Conservation (phyloP, 2,797 vertebrate species). For the Sebastes steindachneri region DNA sequence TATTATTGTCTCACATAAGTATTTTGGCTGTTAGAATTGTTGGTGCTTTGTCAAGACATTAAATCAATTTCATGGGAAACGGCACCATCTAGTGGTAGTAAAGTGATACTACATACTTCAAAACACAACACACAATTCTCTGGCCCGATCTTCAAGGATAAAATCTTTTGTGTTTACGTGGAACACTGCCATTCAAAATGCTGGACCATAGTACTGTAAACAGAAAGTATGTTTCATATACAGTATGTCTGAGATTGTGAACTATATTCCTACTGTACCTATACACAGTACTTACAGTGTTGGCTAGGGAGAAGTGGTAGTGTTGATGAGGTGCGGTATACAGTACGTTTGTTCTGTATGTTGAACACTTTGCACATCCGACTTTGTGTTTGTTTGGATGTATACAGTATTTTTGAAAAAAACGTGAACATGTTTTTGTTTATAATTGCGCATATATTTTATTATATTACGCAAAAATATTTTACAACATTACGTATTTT, state of each 20-base stretch:
- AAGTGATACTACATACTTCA: neutral
- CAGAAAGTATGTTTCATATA: neutral
- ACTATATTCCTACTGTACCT: neutral
- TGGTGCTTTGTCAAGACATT: neutral
- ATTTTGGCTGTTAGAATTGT: neutral
- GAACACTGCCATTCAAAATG: neutral
- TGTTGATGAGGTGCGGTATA: neutral
- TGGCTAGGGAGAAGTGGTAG: neutral
- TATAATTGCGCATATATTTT: too few species aligned
- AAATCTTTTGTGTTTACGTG: neutral
- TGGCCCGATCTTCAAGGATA: neutral
- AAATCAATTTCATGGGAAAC: neutral
- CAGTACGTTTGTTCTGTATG: neutral
- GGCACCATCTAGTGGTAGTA: constrained; percentile 45
- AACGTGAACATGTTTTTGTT: too few species aligned
- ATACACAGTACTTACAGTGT: neutral
- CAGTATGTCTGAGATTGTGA: neutral
- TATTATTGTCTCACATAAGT: neutral
- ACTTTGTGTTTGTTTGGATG: too few species aligned
- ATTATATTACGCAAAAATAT: too few species aligned
- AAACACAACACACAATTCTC: neutral
- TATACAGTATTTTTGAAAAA: too few species aligned
- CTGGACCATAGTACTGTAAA: neutral
- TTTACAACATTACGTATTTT: too few species aligned
- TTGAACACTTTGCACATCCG: neutral